Evolutionary conservation across 2,888 invertebrate genomes (phyloP).

Genomic region (Macropis europaea): DNA sequence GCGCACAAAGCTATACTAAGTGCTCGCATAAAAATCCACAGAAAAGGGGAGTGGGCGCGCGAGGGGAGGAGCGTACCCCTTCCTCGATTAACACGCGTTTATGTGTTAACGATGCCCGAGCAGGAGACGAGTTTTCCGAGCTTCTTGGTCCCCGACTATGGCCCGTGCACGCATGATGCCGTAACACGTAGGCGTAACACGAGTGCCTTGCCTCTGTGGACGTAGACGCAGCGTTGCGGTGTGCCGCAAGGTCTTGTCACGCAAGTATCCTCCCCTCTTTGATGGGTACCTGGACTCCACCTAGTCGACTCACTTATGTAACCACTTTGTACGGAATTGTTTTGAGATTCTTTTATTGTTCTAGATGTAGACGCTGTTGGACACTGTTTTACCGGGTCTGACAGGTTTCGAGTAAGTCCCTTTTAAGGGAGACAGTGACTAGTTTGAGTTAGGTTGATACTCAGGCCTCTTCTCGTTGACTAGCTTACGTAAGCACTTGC

Average conservation of each 20-base stretch:
- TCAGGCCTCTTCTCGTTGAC: too few species aligned
- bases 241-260: constrained; percentile 13
- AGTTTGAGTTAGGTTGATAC: too few species aligned
- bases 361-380: too few species aligned
- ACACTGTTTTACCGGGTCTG: too few species aligned
- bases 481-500: too few species aligned
- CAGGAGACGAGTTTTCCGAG: constrained; percentile 19
- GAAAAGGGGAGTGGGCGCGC: constrained; percentile 23
- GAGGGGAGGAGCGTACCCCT: constrained; percentile 38
- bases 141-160: background rate
- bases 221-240: constrained; percentile 7
- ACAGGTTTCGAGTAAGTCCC: too few species aligned
- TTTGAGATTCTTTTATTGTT: background rate
- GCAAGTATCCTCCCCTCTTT: constrained; percentile 17
- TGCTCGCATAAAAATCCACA: constrained; percentile 73
- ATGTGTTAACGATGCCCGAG: constrained; percentile 10
- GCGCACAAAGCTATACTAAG: constrained; percentile 68
- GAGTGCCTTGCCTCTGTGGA: constrained; percentile 1
- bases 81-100: constrained; percentile 27
- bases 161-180: background rate
- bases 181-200: constrained; percentile 30
- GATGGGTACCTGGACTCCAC: constrained; percentile 7
- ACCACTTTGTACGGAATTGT: constrained; percentile 26
- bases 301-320: constrained; percentile 1
- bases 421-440: too few species aligned